Conservation (phyloP, 2,797 vertebrate species). For the Craterocephalus amniculus region DNA sequence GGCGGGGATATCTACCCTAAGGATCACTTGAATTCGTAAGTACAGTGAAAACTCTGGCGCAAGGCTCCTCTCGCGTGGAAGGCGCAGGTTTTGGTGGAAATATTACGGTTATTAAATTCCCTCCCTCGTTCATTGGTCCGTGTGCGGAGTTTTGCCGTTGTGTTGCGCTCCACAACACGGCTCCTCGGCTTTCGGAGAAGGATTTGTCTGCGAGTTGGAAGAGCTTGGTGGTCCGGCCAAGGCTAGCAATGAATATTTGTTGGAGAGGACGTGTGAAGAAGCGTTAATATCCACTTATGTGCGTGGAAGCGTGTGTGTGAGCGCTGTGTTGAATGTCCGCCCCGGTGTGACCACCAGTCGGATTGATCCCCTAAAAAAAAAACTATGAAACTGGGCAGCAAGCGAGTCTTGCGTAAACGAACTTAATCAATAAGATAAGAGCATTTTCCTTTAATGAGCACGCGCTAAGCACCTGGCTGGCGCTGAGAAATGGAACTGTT, state of each 20-base stretch:
- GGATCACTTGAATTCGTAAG: constrained; percentile 85
- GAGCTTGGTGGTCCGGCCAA: constrained; percentile 5
- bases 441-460: background rate
- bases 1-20: constrained; percentile 78
- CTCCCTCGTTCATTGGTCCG: constrained; percentile 10
- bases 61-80: constrained; percentile 6
- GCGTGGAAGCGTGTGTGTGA: constrained; percentile 24
- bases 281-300: background rate
- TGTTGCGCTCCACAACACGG: background rate
- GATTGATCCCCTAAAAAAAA: constrained; percentile 13
- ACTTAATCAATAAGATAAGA: background rate
- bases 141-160: constrained; percentile 49
- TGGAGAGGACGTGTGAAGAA: background rate
- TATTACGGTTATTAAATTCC: constrained; percentile 44
- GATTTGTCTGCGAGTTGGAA: constrained; percentile 34
- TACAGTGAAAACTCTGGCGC: constrained; percentile 55
- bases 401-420: background rate
- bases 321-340: constrained; percentile 31
- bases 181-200: constrained; percentile 5
- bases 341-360: constrained; percentile 44
- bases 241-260: background rate
- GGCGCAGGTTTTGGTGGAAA: constrained; percentile 31
- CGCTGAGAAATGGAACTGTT: background rate
- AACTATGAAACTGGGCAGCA: constrained; percentile 16
- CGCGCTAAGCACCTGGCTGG: constrained; percentile 29